Conservation (phyloP, 2,797 vertebrate genomes). For the Silurus lanzhouensis region DNA sequence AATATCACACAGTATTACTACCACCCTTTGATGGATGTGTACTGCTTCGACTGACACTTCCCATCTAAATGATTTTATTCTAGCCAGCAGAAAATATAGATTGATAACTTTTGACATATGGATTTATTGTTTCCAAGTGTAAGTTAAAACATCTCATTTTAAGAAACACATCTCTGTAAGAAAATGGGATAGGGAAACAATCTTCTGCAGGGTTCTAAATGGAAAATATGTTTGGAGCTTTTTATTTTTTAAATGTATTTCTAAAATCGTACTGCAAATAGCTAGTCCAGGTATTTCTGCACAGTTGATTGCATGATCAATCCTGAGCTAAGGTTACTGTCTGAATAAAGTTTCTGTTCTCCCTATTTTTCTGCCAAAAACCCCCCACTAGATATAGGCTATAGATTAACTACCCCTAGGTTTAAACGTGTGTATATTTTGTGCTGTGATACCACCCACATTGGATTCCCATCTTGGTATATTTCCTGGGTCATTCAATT, state of each 20-base stretch:
- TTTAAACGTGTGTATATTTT: neutral
- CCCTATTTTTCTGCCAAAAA: neutral
- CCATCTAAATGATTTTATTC: constrained; percentile 15
- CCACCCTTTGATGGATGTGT: constrained; percentile 12
- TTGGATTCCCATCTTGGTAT: neutral
- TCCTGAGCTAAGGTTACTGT: neutral
- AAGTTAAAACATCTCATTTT: neutral
- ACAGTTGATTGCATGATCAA: neutral
- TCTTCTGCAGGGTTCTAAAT: neutral
- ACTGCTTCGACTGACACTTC: neutral
- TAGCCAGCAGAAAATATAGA: neutral
- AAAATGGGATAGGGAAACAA: neutral
- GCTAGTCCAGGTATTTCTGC: neutral
- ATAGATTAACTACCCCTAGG: neutral
- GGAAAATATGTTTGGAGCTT: too few relatives aligned
- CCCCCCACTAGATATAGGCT: too few relatives aligned
- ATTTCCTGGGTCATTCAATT: neutral
- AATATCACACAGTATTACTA: neutral
- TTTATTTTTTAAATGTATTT: too few relatives aligned
- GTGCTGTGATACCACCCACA: neutral
- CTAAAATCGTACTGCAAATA: neutral
- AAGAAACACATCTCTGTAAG: neutral
- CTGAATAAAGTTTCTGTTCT: neutral
- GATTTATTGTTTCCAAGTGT: neutral
- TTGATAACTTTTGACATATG: constrained; percentile 22